Conservation (phyloP, 2,888 invertebrate species). For the Platerodrilus igneus region DNA sequence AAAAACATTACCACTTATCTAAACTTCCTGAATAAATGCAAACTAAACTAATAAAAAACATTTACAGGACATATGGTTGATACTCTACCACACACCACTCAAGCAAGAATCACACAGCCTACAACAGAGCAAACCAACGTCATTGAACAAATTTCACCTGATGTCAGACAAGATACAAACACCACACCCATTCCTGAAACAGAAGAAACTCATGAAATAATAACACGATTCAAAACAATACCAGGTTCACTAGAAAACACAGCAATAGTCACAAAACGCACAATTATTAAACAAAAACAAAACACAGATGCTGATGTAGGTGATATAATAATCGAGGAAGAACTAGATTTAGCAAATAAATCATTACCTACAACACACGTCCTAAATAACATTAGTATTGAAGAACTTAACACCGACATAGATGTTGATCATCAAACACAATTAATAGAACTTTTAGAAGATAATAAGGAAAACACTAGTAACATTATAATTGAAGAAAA, state of each 20-base stretch:
- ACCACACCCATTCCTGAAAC: slow-evolving; percentile 30
- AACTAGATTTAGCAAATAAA: slow-evolving; percentile 46
- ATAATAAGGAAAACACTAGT: slow-evolving; percentile 33
- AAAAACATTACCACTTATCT: slow-evolving; percentile 35
- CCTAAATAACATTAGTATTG: no score
- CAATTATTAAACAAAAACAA: slow-evolving; percentile 42
- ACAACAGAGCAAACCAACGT: slow-evolving; percentile 32
- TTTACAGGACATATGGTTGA: slow-evolving; percentile 47
- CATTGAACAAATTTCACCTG: slow-evolving; percentile 42
- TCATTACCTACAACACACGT: no score
- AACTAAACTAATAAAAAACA: slow-evolving; percentile 18
- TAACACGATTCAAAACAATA: slow-evolving; percentile 55
- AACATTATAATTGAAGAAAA: slow-evolving; percentile 42
- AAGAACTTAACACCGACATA: slow-evolving; percentile 35
- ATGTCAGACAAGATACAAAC: slow-evolving; percentile 39
- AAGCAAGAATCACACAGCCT: slow-evolving; percentile 35
- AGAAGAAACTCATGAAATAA: slow-evolving; percentile 57
- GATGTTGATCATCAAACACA: slow-evolving; percentile 42
- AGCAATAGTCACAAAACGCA: slow-evolving; percentile 56
- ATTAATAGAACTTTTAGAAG: slow-evolving; percentile 27
- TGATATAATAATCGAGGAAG: slow-evolving; percentile 51
- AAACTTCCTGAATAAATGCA: slow-evolving; percentile 3
- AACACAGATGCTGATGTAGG: slow-evolving; percentile 25
- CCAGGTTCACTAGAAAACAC: slow-evolving; percentile 53
- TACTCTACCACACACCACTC: slow-evolving; percentile 44